Conservation (phyloP, 2,888 invertebrate genomes). For the Conistra vaccinii region DNA sequence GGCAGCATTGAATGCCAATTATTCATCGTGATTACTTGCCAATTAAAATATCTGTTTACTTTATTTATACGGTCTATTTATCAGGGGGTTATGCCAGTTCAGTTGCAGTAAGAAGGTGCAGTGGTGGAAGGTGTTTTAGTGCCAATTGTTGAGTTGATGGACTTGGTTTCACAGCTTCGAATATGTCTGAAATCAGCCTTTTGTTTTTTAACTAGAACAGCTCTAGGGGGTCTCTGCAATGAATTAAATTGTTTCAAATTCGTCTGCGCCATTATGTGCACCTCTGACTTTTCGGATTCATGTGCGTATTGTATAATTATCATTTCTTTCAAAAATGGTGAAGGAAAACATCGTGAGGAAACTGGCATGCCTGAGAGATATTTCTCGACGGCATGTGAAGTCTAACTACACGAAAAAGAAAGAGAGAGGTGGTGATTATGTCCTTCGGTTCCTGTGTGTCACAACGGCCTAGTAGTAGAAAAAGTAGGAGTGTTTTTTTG, state of each 20-base stretch:
- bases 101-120: constrained; percentile 7
- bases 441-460: neutral
- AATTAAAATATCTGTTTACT: constrained; percentile 62
- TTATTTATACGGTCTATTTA: constrained; percentile 59
- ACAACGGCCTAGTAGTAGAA: neutral
- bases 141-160: neutral
- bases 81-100: constrained; percentile 49
- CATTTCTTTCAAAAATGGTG: no score
- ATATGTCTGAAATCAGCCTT: neutral
- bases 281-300: no score
- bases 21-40: constrained; percentile 50
- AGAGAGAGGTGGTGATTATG: neutral
- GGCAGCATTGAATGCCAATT: constrained; percentile 55
- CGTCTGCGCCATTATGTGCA: neutral
- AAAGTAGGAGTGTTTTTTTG: neutral
- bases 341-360: no score
- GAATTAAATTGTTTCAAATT: neutral
- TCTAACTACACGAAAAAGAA: no score
- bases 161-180: neutral
- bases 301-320: no score
- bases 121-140: neutral
- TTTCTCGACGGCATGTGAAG: no score
- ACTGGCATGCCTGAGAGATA: no score
- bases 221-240: neutral
- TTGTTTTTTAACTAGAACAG: neutral